Evolutionary conservation across 2,888 invertebrate species (phyloP).

Genomic region (Lepidochrysops patricia): DNA sequence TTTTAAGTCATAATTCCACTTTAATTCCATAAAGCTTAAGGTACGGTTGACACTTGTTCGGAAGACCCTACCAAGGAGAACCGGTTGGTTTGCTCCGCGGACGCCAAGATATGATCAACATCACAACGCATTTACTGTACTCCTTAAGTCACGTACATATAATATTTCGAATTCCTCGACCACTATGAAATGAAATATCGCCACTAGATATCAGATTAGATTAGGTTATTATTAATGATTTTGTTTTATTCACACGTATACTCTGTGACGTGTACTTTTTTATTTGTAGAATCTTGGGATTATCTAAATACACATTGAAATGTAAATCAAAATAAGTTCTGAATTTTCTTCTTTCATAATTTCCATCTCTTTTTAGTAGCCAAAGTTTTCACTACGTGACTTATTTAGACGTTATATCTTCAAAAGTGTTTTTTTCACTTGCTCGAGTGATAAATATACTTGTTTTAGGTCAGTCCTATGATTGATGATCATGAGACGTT

Average conservation of each 20-base stretch:
- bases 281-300: neutral
- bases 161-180: slow-evolving; percentile 14
- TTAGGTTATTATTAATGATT: slow-evolving; percentile 12
- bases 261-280: slow-evolving; percentile 41
- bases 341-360: neutral
- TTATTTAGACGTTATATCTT: no score
- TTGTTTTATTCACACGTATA: slow-evolving; percentile 18
- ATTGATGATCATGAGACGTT: slow-evolving; percentile 57
- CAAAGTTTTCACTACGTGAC: no score
- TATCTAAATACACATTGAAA: neutral
- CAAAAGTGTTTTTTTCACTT: neutral
- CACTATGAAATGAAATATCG: slow-evolving; percentile 13
- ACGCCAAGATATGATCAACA: slow-evolving; percentile 27
- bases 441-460: neutral
- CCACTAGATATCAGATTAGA: slow-evolving; percentile 13
- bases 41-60: slow-evolving; percentile 14
- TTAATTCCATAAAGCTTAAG: neutral
- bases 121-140: slow-evolving; percentile 19
- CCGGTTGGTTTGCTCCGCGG: slow-evolving; percentile 32
- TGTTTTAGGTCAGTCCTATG: slow-evolving; percentile 44
- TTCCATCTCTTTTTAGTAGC: neutral
- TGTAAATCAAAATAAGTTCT: no score
- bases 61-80: slow-evolving; percentile 50
- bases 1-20: neutral
- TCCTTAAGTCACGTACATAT: slow-evolving; percentile 14